A percentile compares a stretch with the other conserved stretches of the same genome.
phyloP scores from a whole-genome alignment of 30 jellyfish, hydroid and myxozoan genomes.

The Rhopilema esculentum region DNA sequence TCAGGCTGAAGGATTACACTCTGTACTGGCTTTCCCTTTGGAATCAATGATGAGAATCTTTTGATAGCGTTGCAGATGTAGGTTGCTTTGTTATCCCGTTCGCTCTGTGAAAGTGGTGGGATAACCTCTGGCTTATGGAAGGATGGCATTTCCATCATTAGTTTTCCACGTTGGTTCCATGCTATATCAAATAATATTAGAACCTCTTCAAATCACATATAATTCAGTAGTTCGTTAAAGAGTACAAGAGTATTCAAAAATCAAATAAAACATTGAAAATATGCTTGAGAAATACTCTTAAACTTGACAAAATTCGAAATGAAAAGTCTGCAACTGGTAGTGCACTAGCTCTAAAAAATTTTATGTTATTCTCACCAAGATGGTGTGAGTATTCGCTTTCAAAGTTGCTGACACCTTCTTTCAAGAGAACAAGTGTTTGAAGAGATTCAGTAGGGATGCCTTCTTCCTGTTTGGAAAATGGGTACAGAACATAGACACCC shows the following conservation, averaged over 20 bases:
- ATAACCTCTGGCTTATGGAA: conserved; percentile 50
- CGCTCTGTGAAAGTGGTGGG: conserved; percentile 26
- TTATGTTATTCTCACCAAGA: background rate
- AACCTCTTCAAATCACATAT: no score
- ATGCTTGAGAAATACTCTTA: no score
- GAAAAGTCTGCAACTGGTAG: no score
- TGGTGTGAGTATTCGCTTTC: background rate
- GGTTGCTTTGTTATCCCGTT: conserved; percentile 29
- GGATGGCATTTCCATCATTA: conserved; percentile 46
- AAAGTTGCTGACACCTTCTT: conserved; percentile 41
- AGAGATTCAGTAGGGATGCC: conserved; percentile 36
- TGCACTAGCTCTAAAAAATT: no score
- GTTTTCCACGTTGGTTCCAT: conserved; percentile 41
- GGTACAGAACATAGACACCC: conserved; percentile 42
- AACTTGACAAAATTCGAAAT: no score
- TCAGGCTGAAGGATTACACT: conserved; percentile 56
- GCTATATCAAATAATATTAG: no score
- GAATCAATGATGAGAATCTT: conserved; percentile 32
- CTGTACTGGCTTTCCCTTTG: conserved; percentile 43
- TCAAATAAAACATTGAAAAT: no score
- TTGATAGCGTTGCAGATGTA: conserved; percentile 30
- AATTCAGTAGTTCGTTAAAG: no score
- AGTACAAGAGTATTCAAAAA: no score
- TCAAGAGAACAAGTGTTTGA: conserved; percentile 29
- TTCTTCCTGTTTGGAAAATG: conserved; percentile 37